Conservation (phyloP, 2,888 invertebrate species). For the Erannis defoliaria region DNA sequence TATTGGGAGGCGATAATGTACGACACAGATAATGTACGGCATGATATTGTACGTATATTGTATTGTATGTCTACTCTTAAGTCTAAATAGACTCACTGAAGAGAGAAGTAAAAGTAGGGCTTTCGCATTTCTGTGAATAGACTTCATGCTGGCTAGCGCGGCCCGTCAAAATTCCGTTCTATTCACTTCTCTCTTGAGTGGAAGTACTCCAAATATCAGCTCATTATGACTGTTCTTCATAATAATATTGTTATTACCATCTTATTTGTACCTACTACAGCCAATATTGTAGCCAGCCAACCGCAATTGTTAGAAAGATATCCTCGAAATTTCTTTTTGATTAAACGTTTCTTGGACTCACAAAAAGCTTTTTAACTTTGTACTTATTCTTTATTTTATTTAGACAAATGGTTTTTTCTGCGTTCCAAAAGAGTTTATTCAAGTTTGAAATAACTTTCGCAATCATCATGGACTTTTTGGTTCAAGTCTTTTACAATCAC, state of each 20-base stretch:
- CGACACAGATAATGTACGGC: no score
- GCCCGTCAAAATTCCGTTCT: no score
- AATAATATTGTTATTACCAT: constrained; percentile 20
- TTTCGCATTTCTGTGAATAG: no score
- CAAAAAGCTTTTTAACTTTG: constrained; percentile 13
- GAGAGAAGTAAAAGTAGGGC: no score
- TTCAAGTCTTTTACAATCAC: not conserved
- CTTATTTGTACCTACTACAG: constrained; percentile 10
- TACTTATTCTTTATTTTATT: not conserved
- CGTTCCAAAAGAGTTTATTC: not conserved
- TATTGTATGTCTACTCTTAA: no score
- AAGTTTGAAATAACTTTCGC: not conserved
- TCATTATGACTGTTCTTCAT: constrained; percentile 4
- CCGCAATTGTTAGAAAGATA: constrained; percentile 3
- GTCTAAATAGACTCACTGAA: no score
- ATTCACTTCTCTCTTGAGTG: no score
- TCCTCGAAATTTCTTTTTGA: constrained; percentile 17
- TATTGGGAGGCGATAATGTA: no score
- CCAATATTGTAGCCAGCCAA: constrained; percentile 15
- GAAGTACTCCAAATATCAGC: not conserved
- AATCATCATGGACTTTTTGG: not conserved
- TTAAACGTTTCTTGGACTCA: constrained; percentile 16
- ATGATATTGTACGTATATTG: no score
- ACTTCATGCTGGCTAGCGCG: no score
- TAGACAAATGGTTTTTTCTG: constrained; percentile 2